Evolutionary conservation across 2,888 invertebrate species (phyloP).

Genomic region (Odontothrips loti): DNA sequence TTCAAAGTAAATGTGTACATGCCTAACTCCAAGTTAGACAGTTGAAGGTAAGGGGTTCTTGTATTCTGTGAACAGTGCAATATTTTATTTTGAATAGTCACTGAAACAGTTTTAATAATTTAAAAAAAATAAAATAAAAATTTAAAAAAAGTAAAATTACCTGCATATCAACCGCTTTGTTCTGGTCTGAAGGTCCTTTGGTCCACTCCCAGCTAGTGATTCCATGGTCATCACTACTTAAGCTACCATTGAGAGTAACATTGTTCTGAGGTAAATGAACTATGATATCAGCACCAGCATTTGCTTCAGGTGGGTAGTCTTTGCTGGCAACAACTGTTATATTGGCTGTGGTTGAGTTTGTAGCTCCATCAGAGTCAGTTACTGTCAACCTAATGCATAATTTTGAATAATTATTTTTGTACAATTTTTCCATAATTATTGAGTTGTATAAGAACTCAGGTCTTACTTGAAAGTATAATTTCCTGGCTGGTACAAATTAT

Average conservation of each 20-base stretch:
- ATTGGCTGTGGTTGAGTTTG: slow-evolving; percentile 80
- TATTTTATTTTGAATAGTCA: too few relatives aligned
- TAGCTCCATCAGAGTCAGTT: slow-evolving; percentile 83
- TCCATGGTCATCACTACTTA: slow-evolving; percentile 89
- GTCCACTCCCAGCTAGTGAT: slow-evolving; percentile 96
- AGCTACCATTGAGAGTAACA: slow-evolving; percentile 81
- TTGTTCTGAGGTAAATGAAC: slow-evolving; percentile 85
- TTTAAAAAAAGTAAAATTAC: slow-evolving; percentile 41
- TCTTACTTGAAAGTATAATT: slow-evolving; percentile 76
- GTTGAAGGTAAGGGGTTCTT: slow-evolving; percentile 78
- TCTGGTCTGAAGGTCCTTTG: slow-evolving; percentile 78
- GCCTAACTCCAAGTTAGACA: slow-evolving; percentile 88
- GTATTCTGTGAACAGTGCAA: slow-evolving; percentile 60
- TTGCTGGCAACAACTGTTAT: slow-evolving; percentile 85
- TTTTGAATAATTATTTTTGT: neutral
- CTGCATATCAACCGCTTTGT: slow-evolving; percentile 90
- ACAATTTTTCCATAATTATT: neutral
- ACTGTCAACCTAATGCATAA: slow-evolving; percentile 64
- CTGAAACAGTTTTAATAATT: too few relatives aligned
- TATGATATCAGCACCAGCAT: slow-evolving; percentile 86
- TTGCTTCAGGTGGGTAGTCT: slow-evolving; percentile 93
- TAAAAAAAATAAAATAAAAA: slow-evolving; percentile 18
- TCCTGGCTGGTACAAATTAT: slow-evolving; percentile 78
- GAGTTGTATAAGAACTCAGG: neutral
- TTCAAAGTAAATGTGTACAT: slow-evolving; percentile 90